Evolutionary conservation across 2,888 invertebrate species (phyloP).

Genomic region (Tipula lateralis): DNA sequence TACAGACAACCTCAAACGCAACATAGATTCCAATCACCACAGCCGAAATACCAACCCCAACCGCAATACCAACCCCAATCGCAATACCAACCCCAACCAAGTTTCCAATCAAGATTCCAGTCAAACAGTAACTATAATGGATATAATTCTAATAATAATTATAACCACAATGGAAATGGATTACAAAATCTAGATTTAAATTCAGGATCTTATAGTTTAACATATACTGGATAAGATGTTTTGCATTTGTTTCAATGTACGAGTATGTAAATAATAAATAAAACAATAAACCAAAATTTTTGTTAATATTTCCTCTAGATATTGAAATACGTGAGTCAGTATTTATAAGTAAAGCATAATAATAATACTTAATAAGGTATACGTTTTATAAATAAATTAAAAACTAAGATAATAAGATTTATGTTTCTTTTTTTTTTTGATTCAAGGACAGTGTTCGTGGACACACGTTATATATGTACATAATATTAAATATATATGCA

Average conservation of each 20-base stretch:
- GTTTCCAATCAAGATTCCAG: slow-evolving; percentile 32
- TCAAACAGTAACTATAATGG: slow-evolving; percentile 26
- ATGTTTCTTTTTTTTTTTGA: not conserved
- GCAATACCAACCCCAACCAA: slow-evolving; percentile 19
- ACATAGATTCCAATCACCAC: slow-evolving; percentile 39
- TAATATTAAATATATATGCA: too few relatives aligned
- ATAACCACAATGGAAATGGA: slow-evolving; percentile 54
- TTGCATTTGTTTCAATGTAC: not conserved
- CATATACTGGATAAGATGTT: slow-evolving; percentile 57
- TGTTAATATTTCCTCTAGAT: not conserved
- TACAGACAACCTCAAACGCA: slow-evolving; percentile 38
- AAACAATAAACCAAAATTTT: not conserved
- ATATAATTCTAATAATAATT: slow-evolving; percentile 40
- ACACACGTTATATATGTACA: too few relatives aligned
- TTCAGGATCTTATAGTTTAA: slow-evolving; percentile 72
- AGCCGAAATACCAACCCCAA: slow-evolving; percentile 40
- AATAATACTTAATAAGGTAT: not conserved
- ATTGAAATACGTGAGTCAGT: not conserved
- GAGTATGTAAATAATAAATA: not conserved
- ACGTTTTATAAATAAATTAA: not conserved
- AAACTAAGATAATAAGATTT: not conserved
- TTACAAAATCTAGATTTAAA: slow-evolving; percentile 68
- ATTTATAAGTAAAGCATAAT: not conserved
- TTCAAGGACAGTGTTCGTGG: not conserved
- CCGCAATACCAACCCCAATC: slow-evolving; percentile 40